A percentile compares a stretch with the other conserved stretches of the same genome.
phyloP scores from a whole-genome alignment of 2,888 invertebrate genomes.

The Mythimna pallens region DNA sequence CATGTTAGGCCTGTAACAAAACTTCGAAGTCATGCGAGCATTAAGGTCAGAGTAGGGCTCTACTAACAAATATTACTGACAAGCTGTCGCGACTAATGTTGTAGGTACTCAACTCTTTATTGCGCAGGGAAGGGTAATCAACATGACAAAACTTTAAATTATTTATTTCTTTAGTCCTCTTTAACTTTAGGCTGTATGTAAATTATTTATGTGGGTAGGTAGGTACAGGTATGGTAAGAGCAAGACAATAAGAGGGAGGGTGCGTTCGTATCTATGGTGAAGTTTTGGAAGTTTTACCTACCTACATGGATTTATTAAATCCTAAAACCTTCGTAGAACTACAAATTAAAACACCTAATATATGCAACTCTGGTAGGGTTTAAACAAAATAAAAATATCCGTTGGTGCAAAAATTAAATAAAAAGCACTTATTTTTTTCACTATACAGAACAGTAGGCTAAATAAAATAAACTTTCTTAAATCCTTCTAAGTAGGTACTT shows the following conservation, averaged over 20 bases:
- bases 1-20: slow-evolving; percentile 45
- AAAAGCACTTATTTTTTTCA: no score
- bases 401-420: neutral
- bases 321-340: no score
- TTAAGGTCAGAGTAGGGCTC: slow-evolving; percentile 47
- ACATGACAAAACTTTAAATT: slow-evolving; percentile 43
- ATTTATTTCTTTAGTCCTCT: neutral
- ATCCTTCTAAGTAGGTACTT: no score
- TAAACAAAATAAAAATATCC: no score
- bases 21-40: slow-evolving; percentile 45
- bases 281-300: no score
- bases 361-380: no score
- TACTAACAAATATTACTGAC: slow-evolving; percentile 45
- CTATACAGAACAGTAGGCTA: no score
- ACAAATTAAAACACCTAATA: no score
- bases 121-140: slow-evolving; percentile 39
- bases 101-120: slow-evolving; percentile 29
- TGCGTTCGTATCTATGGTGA: neutral
- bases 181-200: neutral
- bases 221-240: neutral
- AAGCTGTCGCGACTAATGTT: slow-evolving; percentile 50
- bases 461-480: no score
- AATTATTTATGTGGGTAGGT: neutral
- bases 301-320: no score
- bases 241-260: no score